Evolutionary conservation across 2,113 vertebrate species (phyloP), one percentile per base, ranked within the genome.

Genomic region (Ahaetulla prasina): DNA sequence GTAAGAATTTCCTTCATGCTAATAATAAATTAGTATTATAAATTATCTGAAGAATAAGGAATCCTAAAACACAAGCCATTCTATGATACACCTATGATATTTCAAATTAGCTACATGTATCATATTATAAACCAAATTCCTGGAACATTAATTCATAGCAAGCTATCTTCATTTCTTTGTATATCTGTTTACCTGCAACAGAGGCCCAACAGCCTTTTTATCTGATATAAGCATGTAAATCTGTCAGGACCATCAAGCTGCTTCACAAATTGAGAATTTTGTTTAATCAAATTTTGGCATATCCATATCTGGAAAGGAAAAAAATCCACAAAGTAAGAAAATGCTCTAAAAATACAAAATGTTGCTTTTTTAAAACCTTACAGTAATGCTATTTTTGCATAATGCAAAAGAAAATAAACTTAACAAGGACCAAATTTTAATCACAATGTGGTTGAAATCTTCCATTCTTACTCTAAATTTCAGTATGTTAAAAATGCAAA

Each of bases 201-300:
- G 63, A 99, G 98, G 91, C 98, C 98, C 96, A 99, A 97, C 92
- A 99, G 96, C 95, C 98, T 98, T 98, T 99, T 99, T 96, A 99
- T 98, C 96, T 99, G 99, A 98, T 99, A 99, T 92, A 99, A 94
- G 96, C 99, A 99, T 0, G 98, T 99, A 54, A 98, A 97, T 94
- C 98, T 98, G 94, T 99, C 98, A 54, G 98, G 98, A 85, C 99
- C 98, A 35, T 97, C 97, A 95, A 99, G 95, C 74, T 99, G 98
- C 96, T 98, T 98, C 89, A 99, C 97, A 96, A 99, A 99, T 95
- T 98, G 98, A 93, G 97, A 96, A 95, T 98, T 98, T 94, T 99
- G 98, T 93, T 99, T 99, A 95, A 99, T 98, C 96, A 99, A 96
- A 93, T 98, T 99, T 97, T 99, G 99, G 97, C 98, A 99, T 96